These are phyloP conservation scores for Lacerta viridis DNA, from an alignment of 2,797 vertebrate genomes.

Conservation along the genomic window DNA sequence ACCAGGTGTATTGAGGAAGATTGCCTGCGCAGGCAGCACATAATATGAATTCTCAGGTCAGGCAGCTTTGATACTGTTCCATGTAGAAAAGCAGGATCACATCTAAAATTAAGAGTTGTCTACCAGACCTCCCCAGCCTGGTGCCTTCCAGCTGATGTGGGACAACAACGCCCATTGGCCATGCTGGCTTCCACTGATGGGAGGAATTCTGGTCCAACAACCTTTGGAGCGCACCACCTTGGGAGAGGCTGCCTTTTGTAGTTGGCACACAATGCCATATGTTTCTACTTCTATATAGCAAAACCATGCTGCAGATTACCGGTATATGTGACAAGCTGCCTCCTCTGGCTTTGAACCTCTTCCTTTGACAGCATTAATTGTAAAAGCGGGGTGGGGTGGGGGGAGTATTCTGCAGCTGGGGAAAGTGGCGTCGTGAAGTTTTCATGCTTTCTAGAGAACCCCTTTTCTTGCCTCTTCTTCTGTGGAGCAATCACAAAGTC, in stretches of 20 bases:
- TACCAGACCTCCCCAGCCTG: no score
- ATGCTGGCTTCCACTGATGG: no score
- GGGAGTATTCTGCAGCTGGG: neutral
- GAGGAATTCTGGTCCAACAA: no score
- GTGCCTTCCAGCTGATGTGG: no score
- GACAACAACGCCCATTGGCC: no score
- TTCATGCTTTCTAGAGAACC: neutral
- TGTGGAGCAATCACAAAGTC: neutral
- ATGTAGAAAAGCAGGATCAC: no score
- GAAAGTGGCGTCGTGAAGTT: neutral
- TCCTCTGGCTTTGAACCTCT: neutral
- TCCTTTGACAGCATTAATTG: neutral
- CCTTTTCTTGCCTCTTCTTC: neutral
- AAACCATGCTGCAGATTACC: neutral
- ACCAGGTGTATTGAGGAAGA: neutral
- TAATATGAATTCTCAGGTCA: neutral
- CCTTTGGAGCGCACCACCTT: no score
- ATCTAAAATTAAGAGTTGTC: no score
- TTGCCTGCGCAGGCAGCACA: neutral
- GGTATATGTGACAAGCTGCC: no score
- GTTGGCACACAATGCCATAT: neutral
- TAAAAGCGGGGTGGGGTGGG: neutral
- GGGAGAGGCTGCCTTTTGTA: neutral
- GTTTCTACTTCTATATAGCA: neutral
- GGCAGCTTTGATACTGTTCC: neutral